Percentiles rank a stretch among this genome's conserved stretches.
Evolutionary conservation across 2,797 vertebrate genomes (phyloP).

Genomic region (Aldrovandia affinis): DNA sequence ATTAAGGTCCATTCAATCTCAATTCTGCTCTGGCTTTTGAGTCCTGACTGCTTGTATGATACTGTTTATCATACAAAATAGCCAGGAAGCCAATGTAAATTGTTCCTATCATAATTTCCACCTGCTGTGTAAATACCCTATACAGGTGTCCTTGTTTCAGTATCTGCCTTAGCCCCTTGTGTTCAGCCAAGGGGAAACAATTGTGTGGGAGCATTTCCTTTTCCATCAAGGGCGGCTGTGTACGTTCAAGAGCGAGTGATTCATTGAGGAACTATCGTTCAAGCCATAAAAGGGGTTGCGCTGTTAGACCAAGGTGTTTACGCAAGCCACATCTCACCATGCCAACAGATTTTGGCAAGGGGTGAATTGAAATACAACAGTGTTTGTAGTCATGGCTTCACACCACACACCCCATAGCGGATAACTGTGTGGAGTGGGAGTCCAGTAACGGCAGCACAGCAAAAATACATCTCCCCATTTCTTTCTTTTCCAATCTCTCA

Average conservation of each 20-base stretch:
- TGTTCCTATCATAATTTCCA: background rate
- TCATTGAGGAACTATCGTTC: background rate
- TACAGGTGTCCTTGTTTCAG: background rate
- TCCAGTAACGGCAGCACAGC: background rate
- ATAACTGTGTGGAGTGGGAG: background rate
- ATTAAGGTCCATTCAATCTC: background rate
- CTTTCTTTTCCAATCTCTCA: background rate
- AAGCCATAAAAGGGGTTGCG: background rate
- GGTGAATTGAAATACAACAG: background rate
- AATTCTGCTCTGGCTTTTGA: background rate
- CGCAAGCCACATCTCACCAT: background rate
- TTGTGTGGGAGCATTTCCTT: background rate
- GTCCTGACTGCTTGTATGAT: no score
- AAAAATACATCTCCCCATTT: no score
- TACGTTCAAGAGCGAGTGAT: background rate
- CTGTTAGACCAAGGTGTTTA: slow-evolving; percentile 8
- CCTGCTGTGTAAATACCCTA: background rate
- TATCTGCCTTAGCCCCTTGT: background rate
- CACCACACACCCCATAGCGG: background rate
- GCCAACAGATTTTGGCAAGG: background rate
- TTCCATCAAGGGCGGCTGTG: background rate
- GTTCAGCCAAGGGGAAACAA: background rate
- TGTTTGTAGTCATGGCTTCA: background rate
- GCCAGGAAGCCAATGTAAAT: background rate
- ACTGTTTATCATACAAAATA: background rate